Evolutionary conservation across 2,113 vertebrate species (phyloP).

Genomic region (Hypomesus transpacificus): DNA sequence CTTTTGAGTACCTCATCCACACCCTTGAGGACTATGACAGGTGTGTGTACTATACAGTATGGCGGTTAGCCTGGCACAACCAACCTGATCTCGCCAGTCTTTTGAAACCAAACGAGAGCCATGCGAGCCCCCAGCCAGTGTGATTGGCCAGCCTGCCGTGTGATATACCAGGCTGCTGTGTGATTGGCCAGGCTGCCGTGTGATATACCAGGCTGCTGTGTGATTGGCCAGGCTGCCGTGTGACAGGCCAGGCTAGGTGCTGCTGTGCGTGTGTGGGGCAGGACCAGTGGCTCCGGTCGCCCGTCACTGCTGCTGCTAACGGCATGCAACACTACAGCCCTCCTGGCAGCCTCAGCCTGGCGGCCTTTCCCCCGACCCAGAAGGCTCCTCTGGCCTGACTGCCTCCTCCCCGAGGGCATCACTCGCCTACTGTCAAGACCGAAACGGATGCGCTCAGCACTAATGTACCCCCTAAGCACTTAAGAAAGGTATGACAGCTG

Average conservation of each 20-base stretch:
- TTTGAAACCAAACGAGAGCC: no score
- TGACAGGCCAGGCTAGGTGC: slow-evolving; percentile 18
- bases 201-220: background rate
- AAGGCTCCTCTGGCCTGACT: no score
- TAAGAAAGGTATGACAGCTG: background rate
- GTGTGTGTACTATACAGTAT: slow-evolving; percentile 13
- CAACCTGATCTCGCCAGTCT: no score
- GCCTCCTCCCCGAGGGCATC: background rate
- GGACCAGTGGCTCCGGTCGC: slow-evolving; percentile 15
- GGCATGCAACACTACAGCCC: slow-evolving; percentile 37
- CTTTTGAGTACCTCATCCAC: slow-evolving; percentile 33
- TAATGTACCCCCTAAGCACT: slow-evolving; percentile 12
- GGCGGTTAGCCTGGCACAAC: background rate
- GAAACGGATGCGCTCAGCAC: slow-evolving; percentile 21
- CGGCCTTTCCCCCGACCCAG: slow-evolving; percentile 4
- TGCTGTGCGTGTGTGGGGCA: slow-evolving; percentile 44
- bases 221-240: no score
- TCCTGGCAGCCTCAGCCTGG: slow-evolving; percentile 22
- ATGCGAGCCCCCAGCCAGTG: no score
- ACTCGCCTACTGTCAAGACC: slow-evolving; percentile 21
- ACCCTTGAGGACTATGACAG: slow-evolving; percentile 27
- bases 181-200: background rate
- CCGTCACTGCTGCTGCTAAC: background rate
- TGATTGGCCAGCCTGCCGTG: no score
- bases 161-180: no score